phyloP scores from a whole-genome alignment of 2,888 invertebrate species.

The Chymomyza procnemis region DNA sequence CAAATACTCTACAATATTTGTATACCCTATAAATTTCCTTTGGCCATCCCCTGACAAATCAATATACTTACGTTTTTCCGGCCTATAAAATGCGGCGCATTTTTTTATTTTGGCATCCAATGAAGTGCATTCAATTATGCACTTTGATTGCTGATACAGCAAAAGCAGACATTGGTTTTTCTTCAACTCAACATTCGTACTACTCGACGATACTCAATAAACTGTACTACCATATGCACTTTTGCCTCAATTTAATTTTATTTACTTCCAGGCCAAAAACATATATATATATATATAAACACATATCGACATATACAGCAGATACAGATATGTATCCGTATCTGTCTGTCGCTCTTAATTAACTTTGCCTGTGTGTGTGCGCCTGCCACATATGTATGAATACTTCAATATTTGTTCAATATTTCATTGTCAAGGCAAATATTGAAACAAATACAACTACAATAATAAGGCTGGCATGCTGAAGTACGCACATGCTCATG shows the following conservation, averaged over 20 bases:
- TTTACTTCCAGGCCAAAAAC: background rate
- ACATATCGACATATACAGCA: background rate
- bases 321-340: background rate
- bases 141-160: background rate
- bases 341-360: conserved; percentile 3
- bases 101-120: conserved; percentile 23
- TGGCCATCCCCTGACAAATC: conserved; percentile 3
- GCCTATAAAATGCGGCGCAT: conserved; percentile 7
- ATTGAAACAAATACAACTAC: conserved; percentile 24
- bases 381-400: conserved; percentile 17
- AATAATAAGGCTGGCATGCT: background rate
- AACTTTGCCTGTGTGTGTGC: background rate
- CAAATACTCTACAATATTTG: too few relatives aligned
- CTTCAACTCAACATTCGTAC: background rate
- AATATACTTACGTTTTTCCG: conserved; percentile 1
- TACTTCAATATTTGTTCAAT: conserved; percentile 37
- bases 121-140: conserved; percentile 36
- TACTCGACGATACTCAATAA: too few relatives aligned
- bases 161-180: background rate
- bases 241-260: background rate
- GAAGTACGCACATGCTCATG: background rate
- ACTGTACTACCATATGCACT: too few relatives aligned
- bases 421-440: conserved; percentile 44
- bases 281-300: background rate
- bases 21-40: too few relatives aligned